Percentiles rank a stretch among this genome's conserved stretches.
Evolutionary conservation across 2,113 vertebrate genomes (phyloP).

Genomic region (Varanus komodoensis): DNA sequence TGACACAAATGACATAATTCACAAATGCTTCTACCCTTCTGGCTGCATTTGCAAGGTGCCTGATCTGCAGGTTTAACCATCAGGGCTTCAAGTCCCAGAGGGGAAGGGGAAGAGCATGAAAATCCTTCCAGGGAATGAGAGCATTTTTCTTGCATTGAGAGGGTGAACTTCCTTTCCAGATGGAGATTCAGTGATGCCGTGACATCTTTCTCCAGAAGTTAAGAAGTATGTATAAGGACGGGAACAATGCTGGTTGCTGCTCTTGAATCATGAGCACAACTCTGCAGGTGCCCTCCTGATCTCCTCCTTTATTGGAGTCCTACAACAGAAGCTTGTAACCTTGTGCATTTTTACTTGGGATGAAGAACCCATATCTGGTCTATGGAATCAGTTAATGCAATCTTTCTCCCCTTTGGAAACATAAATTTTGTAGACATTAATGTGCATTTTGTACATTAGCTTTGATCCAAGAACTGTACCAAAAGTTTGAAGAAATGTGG

Average conservation of each 20-base stretch:
- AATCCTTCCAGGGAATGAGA: not conserved
- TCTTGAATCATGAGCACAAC: not conserved
- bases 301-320: not conserved
- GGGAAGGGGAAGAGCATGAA: not conserved
- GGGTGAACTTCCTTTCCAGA: not conserved
- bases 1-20: accelerated
- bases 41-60: not conserved
- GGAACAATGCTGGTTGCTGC: not conserved
- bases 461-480: too few species aligned
- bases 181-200: too few species aligned
- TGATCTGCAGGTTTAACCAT: not conserved
- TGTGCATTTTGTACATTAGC: too few species aligned
- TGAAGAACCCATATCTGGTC: too few species aligned
- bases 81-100: not conserved
- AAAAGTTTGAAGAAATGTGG: too few species aligned
- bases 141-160: not conserved
- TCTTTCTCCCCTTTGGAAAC: too few species aligned
- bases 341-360: not conserved
- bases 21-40: not conserved
- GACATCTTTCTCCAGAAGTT: not conserved
- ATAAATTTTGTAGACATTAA: too few species aligned
- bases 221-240: not conserved
- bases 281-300: too few species aligned
- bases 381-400: too few species aligned
- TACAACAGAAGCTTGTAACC: not conserved